These are phyloP conservation scores for Drepana falcataria DNA, from an alignment of 2,888 invertebrate species.

Conservation along the genomic window DNA sequence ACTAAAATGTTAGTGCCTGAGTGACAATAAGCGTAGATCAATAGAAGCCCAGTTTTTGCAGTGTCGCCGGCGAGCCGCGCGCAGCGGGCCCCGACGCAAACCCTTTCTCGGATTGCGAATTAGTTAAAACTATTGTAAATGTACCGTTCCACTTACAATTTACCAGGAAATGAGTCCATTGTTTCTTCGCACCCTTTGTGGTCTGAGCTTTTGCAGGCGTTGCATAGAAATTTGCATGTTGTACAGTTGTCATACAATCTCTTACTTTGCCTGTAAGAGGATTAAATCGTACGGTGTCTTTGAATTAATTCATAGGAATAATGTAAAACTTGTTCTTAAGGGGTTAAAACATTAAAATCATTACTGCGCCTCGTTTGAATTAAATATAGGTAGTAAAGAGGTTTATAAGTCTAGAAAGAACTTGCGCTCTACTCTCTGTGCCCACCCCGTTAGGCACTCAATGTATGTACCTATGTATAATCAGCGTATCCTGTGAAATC, in stretches of 20 bases:
- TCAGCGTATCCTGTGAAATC: too few species aligned
- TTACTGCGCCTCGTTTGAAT: not conserved
- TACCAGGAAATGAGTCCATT: conserved; percentile 21
- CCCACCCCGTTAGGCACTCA: too few species aligned
- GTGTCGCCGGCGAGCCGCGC: not conserved
- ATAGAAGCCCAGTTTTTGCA: not conserved
- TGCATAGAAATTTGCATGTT: conserved; percentile 36
- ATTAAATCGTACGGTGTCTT: not conserved
- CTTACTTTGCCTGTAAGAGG: not conserved
- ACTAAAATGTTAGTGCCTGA: too few species aligned
- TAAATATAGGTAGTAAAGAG: too few species aligned
- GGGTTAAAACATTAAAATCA: not conserved
- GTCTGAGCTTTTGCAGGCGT: conserved; percentile 36
- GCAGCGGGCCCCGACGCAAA: not conserved
- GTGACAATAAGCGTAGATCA: not conserved
- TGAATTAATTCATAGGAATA: not conserved
- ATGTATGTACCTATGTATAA: too few species aligned
- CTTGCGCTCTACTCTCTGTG: too few species aligned
- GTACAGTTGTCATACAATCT: conserved; percentile 24
- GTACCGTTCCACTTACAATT: conserved; percentile 28
- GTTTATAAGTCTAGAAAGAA: too few species aligned
- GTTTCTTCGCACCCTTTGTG: conserved; percentile 26
- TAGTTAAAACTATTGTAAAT: conserved; percentile 21
- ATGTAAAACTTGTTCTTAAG: too few species aligned
- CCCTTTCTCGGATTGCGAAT: conserved; percentile 10